These are phyloP conservation scores for Dipodomys stephensi DNA, from an alignment of 2,113 vertebrate species.

Conservation along the genomic window DNA sequence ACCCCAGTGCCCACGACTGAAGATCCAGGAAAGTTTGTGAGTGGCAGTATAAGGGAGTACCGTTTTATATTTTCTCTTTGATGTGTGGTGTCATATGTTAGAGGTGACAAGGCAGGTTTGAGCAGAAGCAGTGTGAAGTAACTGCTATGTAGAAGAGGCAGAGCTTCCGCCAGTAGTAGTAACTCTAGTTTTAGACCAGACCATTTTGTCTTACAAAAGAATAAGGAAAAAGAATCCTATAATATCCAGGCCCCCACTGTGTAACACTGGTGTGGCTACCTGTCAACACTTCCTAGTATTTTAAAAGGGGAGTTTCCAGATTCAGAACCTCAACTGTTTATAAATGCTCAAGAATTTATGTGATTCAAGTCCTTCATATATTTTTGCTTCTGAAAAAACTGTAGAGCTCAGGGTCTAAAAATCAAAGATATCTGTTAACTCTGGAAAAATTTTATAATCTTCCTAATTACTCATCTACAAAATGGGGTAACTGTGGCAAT, in stretches of 20 bases:
- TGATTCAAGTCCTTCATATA: not conserved
- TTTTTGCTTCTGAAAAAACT: constrained; percentile 33
- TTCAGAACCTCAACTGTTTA: constrained; percentile 34
- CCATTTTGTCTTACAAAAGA: too few relatives aligned
- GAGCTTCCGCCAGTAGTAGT: too few relatives aligned
- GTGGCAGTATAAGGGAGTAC: too few relatives aligned
- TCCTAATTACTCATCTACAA: too few relatives aligned
- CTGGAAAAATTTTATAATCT: too few relatives aligned
- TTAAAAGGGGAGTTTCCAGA: not conserved
- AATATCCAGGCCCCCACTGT: not conserved
- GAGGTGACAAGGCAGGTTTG: too few relatives aligned
- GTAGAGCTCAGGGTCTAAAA: not conserved
- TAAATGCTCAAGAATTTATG: not conserved
- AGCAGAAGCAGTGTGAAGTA: not conserved
- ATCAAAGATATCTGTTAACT: not conserved
- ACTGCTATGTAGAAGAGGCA: not conserved
- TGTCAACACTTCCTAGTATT: not conserved
- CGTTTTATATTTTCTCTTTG: not conserved
- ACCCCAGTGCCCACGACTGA: not conserved
- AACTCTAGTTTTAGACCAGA: too few relatives aligned
- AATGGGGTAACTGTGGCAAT: not conserved
- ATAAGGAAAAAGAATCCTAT: not conserved
- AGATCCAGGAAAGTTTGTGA: not conserved
- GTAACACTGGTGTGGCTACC: not conserved
- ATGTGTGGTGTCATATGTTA: not conserved